These are phyloP conservation scores for human DNA, from an alignment of 2,113 vertebrate genomes.

Conservation along the genomic window GRCh38 chr1:106600001-106600500, in stretches of 20 bases:
- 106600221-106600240: background rate
- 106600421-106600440: no score
- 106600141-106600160: background rate
- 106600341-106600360: background rate
- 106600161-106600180: background rate
- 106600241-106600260: background rate
- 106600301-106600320: background rate
- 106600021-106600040: background rate
- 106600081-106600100: background rate
- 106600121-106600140: background rate
- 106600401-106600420: background rate
- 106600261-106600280: background rate
- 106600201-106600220: background rate
- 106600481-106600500: background rate
- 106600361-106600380: background rate
- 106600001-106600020: background rate
- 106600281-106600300: background rate
- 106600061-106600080: background rate
- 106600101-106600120: background rate
- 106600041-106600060: background rate
- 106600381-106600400: no score
- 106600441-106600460: background rate
- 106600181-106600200: background rate
- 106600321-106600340: background rate
- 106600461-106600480: accelerated